Evolutionary conservation across 2,113 vertebrate genomes (phyloP).

Genomic region (Carassius auratus): DNA sequence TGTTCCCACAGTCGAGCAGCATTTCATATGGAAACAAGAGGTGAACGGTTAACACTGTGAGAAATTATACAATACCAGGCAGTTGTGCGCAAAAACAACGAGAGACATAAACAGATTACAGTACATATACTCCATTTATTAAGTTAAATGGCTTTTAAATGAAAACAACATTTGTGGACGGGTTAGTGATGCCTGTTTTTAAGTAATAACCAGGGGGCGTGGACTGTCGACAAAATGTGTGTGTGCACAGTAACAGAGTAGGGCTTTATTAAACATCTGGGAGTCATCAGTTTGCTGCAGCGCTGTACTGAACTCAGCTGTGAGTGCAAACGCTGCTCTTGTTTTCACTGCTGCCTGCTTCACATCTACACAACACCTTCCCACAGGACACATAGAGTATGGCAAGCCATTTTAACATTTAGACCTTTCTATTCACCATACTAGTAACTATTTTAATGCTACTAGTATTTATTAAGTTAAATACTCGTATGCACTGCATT

Average conservation of each 20-base stretch:
- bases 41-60: neutral
- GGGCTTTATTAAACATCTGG: conserved; percentile 63
- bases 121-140: conserved; percentile 30
- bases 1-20: conserved; percentile 6
- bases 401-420: neutral
- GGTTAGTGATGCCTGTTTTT: conserved; percentile 24
- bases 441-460: neutral
- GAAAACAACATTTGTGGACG: conserved; percentile 17
- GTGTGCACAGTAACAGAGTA: conserved; percentile 27
- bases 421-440: neutral
- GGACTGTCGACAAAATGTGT: neutral
- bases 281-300: conserved; percentile 61
- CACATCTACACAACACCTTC: conserved; percentile 72
- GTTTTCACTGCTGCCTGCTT: conserved; percentile 65
- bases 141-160: conserved; percentile 32
- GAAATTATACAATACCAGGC: neutral
- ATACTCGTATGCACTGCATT: neutral
- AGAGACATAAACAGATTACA: conserved; percentile 4
- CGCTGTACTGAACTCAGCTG: conserved; percentile 59
- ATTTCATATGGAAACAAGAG: neutral
- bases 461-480: neutral
- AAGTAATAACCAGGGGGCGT: conserved; percentile 17
- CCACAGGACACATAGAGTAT: conserved; percentile 59
- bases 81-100: conserved; percentile 1
- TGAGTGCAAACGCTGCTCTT: conserved; percentile 62